Conservation (phyloP, 1,140 invertebrate genomes). For the Helicoverpa armigera region DNA sequence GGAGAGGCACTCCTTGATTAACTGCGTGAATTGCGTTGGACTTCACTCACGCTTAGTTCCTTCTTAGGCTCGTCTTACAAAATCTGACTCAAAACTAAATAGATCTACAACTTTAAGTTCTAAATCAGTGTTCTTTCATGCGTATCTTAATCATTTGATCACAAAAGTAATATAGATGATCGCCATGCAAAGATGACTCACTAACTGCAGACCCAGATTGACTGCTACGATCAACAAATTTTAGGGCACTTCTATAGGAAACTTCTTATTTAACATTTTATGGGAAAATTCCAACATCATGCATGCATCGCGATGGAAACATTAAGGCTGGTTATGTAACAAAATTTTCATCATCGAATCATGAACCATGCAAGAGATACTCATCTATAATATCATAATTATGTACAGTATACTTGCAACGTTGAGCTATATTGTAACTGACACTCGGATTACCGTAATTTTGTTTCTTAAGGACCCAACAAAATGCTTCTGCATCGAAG, state of each 20-base stretch:
- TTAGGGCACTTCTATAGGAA: no score
- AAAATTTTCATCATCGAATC: slow-evolving; percentile 17
- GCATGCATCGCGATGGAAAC: not conserved
- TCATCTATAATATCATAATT: slow-evolving; percentile 20
- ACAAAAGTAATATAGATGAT: no score
- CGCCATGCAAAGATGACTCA: no score
- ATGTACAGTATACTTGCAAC: slow-evolving; percentile 26
- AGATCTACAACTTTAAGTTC: no score
- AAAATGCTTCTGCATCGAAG: no score
- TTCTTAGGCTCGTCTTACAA: not conserved
- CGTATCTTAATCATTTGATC: no score
- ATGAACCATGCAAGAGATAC: slow-evolving; percentile 23
- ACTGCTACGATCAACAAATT: no score
- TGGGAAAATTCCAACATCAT: no score
- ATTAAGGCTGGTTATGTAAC: slow-evolving; percentile 5
- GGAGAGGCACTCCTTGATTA: slow-evolving; percentile 33
- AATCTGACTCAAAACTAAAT: no score
- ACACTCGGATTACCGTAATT: not conserved
- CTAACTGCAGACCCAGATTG: no score
- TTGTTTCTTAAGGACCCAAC: not conserved
- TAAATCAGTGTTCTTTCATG: no score
- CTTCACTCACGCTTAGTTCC: slow-evolving; percentile 20
- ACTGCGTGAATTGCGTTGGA: not conserved
- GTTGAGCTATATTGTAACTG: not conserved
- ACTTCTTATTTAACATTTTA: not conserved